Evolutionary conservation across 1,140 invertebrate species (phyloP), one percentile per base, ranked within the genome.

Genomic region (Carcinoscorpius rotundicauda): DNA sequence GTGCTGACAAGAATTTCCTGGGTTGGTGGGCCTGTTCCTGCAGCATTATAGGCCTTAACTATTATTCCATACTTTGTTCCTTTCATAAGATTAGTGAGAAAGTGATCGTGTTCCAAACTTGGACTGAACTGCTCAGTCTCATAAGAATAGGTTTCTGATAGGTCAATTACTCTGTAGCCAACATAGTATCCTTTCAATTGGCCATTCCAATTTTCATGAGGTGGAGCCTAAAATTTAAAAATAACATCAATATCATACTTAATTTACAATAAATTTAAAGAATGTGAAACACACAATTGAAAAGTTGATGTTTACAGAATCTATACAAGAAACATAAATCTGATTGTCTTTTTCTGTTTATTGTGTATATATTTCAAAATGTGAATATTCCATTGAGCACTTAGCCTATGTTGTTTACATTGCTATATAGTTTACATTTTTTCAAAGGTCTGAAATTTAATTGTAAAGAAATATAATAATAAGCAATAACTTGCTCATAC

Each of bases 81-180:
- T 61, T 65, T 70, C 56, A 64, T 56, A 3, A 72, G 53, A 49
- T 65, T 64, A 6, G 69, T 69, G 4, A 72, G 63, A 4, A 64
- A 58, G 59, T 67, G 70, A 56, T 72, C 71, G 49, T 72, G 64
- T 9, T 71, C 67, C 4, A 61, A 63, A 51, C 93, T 90, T 70
- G 90, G 89, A 59, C 86, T 88, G 74, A 93, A 92, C 75, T 94
- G 91, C 9, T 94, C 88, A 61, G 91, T 94, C 78, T 94, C 91
- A 73, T 91, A 61, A 5, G 49, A 5, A 4, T 61, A 11, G 5
- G 60, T 4, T 57, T 11, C 48, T 51, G 60, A 9, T 1, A 11
- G 4, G 6, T 85, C 89, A 67, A 86, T 87, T 3, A 85, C 87
- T 81, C 89, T 88, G 76, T 93, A 93, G 52, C 91, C 91, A 68